phyloP scores from a whole-genome alignment of 2,888 invertebrate genomes.

The Desoria tigrina region DNA sequence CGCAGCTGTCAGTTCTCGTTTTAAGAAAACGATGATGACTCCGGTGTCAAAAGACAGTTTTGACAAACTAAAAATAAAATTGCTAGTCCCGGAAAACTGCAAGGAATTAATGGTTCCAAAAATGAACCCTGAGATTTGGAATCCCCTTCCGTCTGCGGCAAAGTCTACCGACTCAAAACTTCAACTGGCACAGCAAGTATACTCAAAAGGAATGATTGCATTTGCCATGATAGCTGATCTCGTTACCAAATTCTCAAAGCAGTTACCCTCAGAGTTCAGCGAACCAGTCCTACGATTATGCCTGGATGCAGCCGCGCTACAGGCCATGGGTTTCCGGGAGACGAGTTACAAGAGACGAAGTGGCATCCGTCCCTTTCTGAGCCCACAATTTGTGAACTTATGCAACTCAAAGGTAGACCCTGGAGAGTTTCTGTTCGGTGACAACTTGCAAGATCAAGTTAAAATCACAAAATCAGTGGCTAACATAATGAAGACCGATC shows the following conservation, averaged over 20 bases:
- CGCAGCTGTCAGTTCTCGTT: neutral
- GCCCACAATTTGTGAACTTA: slow-evolving; percentile 22
- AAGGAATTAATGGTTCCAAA: slow-evolving; percentile 11
- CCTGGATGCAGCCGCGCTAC: neutral
- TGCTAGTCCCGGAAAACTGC: slow-evolving; percentile 14
- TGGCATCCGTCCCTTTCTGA: slow-evolving; percentile 5
- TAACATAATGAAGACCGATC: neutral
- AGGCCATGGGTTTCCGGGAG: neutral
- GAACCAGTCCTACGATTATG: neutral
- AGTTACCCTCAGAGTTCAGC: neutral
- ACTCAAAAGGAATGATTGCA: neutral
- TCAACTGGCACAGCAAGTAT: neutral
- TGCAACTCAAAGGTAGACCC: neutral
- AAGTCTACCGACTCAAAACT: neutral
- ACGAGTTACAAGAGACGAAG: neutral
- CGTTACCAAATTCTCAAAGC: neutral
- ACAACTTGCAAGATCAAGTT: slow-evolving; percentile 18
- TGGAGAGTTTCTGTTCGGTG: slow-evolving; percentile 17
- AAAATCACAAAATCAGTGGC: slow-evolving; percentile 8
- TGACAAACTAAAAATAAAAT: slow-evolving; percentile 2
- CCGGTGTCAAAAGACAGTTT: slow-evolving; percentile 7
- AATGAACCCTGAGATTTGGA: slow-evolving; percentile 26
- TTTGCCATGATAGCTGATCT: neutral
- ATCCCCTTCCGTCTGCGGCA: neutral
- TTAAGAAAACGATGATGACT: neutral